Evolutionary conservation across 2,888 invertebrate genomes (phyloP), one percentile per base, ranked within the genome.

Genomic region (Scaptomyza caliginosa): DNA sequence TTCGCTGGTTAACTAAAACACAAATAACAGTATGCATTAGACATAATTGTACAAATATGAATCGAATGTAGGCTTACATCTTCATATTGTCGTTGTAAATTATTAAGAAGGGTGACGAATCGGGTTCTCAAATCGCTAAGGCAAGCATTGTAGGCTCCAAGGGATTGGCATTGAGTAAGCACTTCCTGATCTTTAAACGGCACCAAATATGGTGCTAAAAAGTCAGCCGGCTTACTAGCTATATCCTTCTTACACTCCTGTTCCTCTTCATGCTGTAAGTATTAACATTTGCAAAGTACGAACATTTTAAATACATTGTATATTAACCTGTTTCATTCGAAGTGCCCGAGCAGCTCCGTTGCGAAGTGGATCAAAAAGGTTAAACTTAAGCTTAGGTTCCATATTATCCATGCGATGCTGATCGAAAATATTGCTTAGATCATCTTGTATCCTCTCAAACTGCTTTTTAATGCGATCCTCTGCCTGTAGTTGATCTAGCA

Each of bases 1-100:
- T 63, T 91, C 91, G 10, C 83, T 81, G 10, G 90, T 90, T 10
- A 90, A 71, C 90, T 90, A 46, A 23, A 0, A 23, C n/a, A 40
- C 40, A 24, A 8, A 55, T 4, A 6, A 16, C 7, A 13, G 4
- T 1, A 5, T 16, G 3, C 17, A 8, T 34, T 2, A 48, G 16
- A 32, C 26, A 21, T 17, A 21, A 11, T 10, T 11, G n/a, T 4
- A 17, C 10, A 32, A 13, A 8, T 30, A 7, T 7, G 1, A 1
- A 17, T 16, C 0, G 6, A 4, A 23, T 3, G 4, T 1, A 10
- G 2, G 57, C 86, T 82, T 81, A 94, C 94, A 91, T 92, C 92
- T 74, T 96, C 94, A 86, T 94, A 95, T 70, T 94, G 92, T 21
- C 92, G 92, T 74, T 95, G 94, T 21, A 96, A 93, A 30, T 93